Evolutionary conservation across 2,888 invertebrate species (phyloP), one percentile per base, ranked within the genome.

Genomic region (Troglohyphantes excavatus): DNA sequence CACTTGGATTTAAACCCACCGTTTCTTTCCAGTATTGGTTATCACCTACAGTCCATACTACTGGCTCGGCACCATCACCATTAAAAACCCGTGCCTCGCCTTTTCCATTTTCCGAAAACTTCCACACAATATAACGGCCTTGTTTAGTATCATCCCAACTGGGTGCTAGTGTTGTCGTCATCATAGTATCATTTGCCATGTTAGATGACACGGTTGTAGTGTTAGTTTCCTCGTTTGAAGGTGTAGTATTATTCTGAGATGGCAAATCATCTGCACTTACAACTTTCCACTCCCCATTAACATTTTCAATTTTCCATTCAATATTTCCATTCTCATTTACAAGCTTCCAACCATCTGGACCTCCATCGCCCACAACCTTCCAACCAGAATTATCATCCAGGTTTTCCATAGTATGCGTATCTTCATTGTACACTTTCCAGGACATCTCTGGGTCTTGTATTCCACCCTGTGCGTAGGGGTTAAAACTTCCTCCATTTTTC

Each of bases 341-440:
- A 17, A 90, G 26, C 59, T 90, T 90, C 90, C 90, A 90, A 3
- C 90, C 84, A 23, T 90, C 85, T 29, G 73, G 11, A 7, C 90
- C 90, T 9, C 88, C 88, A 90, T 90, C 90, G 7, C 81, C 85
- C 5, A 90, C 26, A n/a, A 90, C 85, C 43, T 90, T 90, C 90
- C 90, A 90, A 0, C 90, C 90, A 0, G 78, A 79, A 61, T 73
- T 68, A 53, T 90, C 90, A 59, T 84, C 83, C 5, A 90, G 26
- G 19, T 90, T 84, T 43, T 90, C 84, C 89, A 90, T 90, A 6
- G 89, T 90, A 33, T 84, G 46, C 17, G 90, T 85, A 21, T 85
- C 90, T 43, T 85, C 90, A 46, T 90, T 90, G 27, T 90, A 85
- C 23, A 90, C 85, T 53, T 90, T 90, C 90, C 90, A 90, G 9